Base-by-base conservation (phyloP, 2,113 vertebrate species). In the Erinaceus europaeus region DNA sequence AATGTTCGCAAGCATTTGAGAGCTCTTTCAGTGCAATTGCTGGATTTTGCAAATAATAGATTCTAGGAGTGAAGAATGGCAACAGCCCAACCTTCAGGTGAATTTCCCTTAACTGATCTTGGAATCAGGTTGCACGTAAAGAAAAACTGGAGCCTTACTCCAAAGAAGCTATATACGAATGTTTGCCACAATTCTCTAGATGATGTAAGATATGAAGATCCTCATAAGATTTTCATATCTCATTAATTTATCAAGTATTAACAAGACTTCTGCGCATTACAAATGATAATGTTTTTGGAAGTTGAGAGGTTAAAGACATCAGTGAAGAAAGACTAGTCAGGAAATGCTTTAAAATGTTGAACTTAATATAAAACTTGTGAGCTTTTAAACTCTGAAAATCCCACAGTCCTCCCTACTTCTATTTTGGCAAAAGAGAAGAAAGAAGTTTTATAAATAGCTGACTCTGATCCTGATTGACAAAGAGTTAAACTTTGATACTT, bases 401-500 rank as follows among this genome's bases (percentile, higher is more conserved):
- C 90, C 64, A 81, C 4, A 75, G 48, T 9, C 3, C 8, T 65
- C 12, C 44, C 46, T 53, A 92, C 25, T 67, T 88, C 71, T 23
- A 86, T 6, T 5, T 29, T 55, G 64, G 34, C 48, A 84, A 90
- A 90, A 21, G 17, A 80, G 11, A 84, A 42, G 73, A 91, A 83
- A 77, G 62, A 61, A 29, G 53, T 21, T 46, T 88, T 52, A 84
- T 92, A 69, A 90, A 82, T 53, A 48, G 55, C 44, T 85, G 53
- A 36, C 21, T 46, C 48, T 48, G 83, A 82, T 48, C n/a, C 44
- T 68, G 6, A 32, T 69, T 75, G 42, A 90, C 64, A 82, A 76
- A 87, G 85, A 79, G 38, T 82, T 27, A 27, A n/a, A n/a, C 48
- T 91, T 91, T 79, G 85, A 61, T 75, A 38, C 89, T 25, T 62